A percentile compares a stretch with the other conserved stretches of the same genome.
phyloP scores from a whole-genome alignment of 2,888 invertebrate genomes.

The Myopa tessellatipennis region DNA sequence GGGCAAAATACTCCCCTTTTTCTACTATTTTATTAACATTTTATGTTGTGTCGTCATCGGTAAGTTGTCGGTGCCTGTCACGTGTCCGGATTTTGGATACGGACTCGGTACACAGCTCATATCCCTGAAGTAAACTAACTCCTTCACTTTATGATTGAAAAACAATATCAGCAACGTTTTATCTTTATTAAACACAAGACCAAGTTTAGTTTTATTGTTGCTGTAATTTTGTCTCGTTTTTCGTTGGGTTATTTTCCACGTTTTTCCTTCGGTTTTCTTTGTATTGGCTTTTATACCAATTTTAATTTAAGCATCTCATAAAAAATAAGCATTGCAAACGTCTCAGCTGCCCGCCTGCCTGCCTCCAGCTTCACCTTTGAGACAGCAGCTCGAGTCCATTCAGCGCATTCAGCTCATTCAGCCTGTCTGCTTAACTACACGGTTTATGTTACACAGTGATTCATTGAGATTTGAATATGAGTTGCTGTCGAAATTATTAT shows the following conservation, averaged over 20 bases:
- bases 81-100: not conserved
- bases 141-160: conserved; percentile 41
- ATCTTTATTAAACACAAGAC: conserved; percentile 46
- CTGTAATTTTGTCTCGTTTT: not conserved
- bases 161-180: conserved; percentile 46
- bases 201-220: conserved; percentile 19
- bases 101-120: too few relatives aligned
- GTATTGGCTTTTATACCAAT: conserved; percentile 23
- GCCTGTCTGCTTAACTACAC: not conserved
- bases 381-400: not conserved
- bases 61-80: not conserved
- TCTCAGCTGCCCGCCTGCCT: not conserved
- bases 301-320: conserved; percentile 45
- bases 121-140: not conserved
- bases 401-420: not conserved
- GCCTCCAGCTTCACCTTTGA: not conserved
- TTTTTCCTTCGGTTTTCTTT: too few relatives aligned
- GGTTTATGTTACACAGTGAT: not conserved
- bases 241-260: not conserved
- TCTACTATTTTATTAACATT: not conserved
- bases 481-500: too few relatives aligned
- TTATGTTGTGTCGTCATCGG: conserved; percentile 20
- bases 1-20: not conserved
- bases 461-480: too few relatives aligned
- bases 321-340: conserved; percentile 36